Conservation (phyloP, 1,140 invertebrate genomes). For the Phortica variegata region DNA sequence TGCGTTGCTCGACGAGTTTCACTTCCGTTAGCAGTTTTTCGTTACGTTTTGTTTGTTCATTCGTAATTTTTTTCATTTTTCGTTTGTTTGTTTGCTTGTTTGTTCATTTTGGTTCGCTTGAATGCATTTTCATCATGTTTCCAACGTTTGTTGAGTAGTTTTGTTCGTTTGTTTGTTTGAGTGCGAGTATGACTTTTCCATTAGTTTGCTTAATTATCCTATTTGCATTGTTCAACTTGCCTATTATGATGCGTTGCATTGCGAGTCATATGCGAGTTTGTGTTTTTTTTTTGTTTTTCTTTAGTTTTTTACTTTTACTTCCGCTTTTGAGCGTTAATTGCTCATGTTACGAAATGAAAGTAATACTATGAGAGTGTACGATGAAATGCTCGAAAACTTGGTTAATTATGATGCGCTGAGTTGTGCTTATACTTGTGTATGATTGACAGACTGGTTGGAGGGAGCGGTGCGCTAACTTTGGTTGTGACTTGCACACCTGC, state of each 20-base stretch:
- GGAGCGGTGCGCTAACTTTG: too few relatives aligned
- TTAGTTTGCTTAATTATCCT: slow-evolving; percentile 32
- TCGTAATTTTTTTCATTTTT: too few relatives aligned
- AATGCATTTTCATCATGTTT: too few relatives aligned
- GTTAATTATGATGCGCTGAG: too few relatives aligned
- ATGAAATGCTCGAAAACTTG: too few relatives aligned
- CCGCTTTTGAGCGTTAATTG: slow-evolving; percentile 18
- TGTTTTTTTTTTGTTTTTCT: neutral
- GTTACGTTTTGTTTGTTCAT: too few relatives aligned
- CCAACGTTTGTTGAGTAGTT: too few relatives aligned
- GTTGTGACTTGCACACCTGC: too few relatives aligned
- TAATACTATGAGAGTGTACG: too few relatives aligned
- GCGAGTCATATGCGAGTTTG: neutral
- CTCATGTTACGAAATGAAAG: neutral
- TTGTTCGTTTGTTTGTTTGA: slow-evolving; percentile 45
- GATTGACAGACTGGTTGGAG: too few relatives aligned
- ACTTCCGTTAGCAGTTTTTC: neutral
- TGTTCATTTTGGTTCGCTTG: slow-evolving; percentile 5
- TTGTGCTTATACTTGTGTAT: too few relatives aligned
- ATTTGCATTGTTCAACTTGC: neutral
- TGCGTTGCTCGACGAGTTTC: slow-evolving; percentile 1
- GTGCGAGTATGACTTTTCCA: slow-evolving; percentile 53
- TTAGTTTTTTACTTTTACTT: slow-evolving; percentile 2
- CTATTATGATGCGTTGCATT: neutral
- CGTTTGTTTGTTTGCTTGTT: slow-evolving; percentile 12